Evolutionary conservation across 1,140 invertebrate species (phyloP).

Genomic region (Dendroctonus valens): DNA sequence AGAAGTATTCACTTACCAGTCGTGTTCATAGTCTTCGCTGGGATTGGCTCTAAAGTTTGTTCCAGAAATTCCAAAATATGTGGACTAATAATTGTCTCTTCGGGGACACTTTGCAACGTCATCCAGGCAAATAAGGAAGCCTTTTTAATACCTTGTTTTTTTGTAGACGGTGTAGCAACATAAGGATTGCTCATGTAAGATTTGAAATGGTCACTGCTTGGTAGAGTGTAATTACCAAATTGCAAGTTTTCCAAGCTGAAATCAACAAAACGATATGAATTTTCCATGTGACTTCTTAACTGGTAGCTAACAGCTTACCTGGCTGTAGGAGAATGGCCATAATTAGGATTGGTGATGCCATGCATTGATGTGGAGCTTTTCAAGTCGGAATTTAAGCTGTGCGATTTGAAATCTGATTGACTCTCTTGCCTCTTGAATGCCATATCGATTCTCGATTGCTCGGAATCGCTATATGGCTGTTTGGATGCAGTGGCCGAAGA

Average conservation of each 20-base stretch:
- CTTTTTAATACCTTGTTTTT: conserved; percentile 76
- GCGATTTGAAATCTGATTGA: conserved; percentile 31
- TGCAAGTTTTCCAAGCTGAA: conserved; percentile 43
- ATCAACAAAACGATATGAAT: conserved; percentile 7
- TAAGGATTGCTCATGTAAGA: conserved; percentile 25
- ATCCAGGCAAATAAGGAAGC: conserved; percentile 94
- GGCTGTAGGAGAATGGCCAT: conserved; percentile 42
- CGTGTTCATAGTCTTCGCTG: conserved; percentile 59
- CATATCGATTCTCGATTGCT: conserved; percentile 47
- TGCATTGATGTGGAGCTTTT: conserved; percentile 45
- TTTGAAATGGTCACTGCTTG: conserved; percentile 20
- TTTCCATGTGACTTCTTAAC: not conserved
- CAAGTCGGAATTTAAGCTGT: conserved; percentile 33
- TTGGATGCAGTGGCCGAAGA: conserved; percentile 21
- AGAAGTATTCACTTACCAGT: conserved; percentile 31
- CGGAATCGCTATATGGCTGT: conserved; percentile 36
- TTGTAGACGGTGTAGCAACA: conserved; percentile 29
- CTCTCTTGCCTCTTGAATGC: conserved; percentile 48
- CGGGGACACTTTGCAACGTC: conserved; percentile 91
- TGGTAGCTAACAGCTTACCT: conserved; percentile 19
- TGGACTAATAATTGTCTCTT: conserved; percentile 93
- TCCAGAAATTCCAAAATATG: conserved; percentile 93
- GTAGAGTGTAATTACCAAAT: conserved; percentile 38
- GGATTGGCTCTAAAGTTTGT: conserved; percentile 91
- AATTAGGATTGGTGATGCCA: conserved; percentile 49